Evolutionary conservation across 2,797 vertebrate genomes (phyloP).

Genomic region (Psittacula derbiana): DNA sequence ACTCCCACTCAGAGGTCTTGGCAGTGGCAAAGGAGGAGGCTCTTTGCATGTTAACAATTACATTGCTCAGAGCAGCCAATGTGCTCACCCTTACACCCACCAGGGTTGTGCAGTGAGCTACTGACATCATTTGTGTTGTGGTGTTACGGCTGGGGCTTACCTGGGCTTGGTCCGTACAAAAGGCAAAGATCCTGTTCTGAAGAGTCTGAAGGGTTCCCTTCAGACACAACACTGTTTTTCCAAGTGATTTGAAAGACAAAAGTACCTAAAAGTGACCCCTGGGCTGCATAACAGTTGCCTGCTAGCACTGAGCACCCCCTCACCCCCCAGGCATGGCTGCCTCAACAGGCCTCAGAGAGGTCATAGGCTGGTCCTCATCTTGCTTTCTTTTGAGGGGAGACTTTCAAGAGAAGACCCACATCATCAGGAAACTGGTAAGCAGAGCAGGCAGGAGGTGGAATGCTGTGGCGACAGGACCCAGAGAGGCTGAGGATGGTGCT

Average conservation of each 20-base stretch:
- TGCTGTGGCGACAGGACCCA: not conserved
- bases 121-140: rapidly evolving
- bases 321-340: not conserved
- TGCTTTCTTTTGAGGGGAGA: not conserved
- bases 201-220: not conserved
- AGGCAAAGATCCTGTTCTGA: not conserved
- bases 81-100: not conserved
- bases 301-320: not conserved
- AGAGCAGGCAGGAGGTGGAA: not conserved
- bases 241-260: not conserved
- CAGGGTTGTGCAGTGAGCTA: not conserved
- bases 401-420: not conserved
- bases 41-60: not conserved
- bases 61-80: not conserved
- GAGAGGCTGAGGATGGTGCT: not conserved
- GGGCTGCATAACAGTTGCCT: not conserved
- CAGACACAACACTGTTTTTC: not conserved
- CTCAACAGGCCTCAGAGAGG: not conserved
- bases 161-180: not conserved
- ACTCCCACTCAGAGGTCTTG: not conserved
- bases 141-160: not conserved
- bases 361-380: not conserved
- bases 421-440: not conserved
- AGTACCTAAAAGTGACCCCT: not conserved
- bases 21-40: not conserved